Conservation (phyloP, 2,888 invertebrate species). For the Noctua comes region DNA sequence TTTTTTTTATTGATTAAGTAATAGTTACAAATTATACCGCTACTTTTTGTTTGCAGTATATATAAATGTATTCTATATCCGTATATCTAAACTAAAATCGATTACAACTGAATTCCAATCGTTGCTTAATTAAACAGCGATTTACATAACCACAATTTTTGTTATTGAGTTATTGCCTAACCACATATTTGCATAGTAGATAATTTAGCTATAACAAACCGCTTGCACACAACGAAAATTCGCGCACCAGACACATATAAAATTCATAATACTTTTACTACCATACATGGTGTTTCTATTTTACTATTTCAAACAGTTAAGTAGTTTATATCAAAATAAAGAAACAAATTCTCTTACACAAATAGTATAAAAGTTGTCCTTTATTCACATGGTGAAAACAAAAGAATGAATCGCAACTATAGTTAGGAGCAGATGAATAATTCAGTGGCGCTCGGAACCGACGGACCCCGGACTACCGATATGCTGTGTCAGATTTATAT, state of each 20-base stretch:
- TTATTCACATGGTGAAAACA: constrained; percentile 71
- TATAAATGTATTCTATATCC: not conserved
- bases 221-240: not conserved
- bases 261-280: not conserved
- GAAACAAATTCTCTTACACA: constrained; percentile 20
- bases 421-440: constrained; percentile 78
- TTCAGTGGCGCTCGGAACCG: constrained; percentile 71
- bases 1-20: not conserved
- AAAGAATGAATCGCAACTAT: constrained; percentile 78
- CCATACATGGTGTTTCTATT: not conserved
- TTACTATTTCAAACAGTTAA: constrained; percentile 1
- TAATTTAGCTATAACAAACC: not conserved
- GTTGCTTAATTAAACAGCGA: not conserved
- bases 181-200: not conserved
- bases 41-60: not conserved
- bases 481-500: constrained; percentile 76
- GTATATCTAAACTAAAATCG: not conserved
- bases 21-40: not conserved
- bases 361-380: constrained; percentile 43
- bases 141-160: not conserved
- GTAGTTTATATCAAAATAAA: constrained; percentile 21
- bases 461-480: constrained; percentile 67
- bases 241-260: not conserved
- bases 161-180: not conserved
- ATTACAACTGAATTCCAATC: not conserved